phyloP scores from a whole-genome alignment of 1,140 invertebrate species.

The Drosophila nasuta region DNA sequence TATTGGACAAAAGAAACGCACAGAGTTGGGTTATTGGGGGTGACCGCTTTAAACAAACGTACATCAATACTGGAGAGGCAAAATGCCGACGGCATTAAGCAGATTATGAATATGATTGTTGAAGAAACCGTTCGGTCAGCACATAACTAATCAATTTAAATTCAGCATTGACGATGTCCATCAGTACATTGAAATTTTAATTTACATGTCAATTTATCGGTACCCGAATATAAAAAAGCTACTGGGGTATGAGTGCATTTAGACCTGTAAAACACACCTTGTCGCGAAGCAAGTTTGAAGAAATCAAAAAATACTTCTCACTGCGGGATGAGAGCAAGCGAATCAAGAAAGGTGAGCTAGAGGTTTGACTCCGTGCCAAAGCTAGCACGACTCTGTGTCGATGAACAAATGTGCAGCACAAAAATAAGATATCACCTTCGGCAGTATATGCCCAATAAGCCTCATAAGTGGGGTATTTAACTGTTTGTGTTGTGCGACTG shows the following conservation, averaged over 20 bases:
- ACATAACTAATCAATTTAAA: constrained; percentile 34
- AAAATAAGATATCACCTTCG: too few species aligned
- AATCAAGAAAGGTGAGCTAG: constrained; percentile 34
- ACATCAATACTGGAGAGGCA: too few species aligned
- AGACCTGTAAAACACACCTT: constrained; percentile 28
- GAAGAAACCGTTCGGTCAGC: constrained; percentile 31
- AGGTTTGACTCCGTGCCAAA: too few species aligned
- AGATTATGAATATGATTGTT: constrained; percentile 38
- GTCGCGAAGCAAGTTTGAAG: constrained; percentile 25
- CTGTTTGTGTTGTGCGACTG: too few species aligned
- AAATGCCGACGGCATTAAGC: too few species aligned
- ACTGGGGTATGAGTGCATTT: constrained; percentile 42
- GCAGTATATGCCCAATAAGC: too few species aligned
- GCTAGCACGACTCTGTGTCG: too few species aligned
- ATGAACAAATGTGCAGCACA: too few species aligned
- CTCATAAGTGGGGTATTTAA: too few species aligned
- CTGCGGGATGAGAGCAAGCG: constrained; percentile 39
- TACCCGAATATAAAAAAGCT: constrained; percentile 39
- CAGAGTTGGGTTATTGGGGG: too few species aligned
- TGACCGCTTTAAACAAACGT: too few species aligned
- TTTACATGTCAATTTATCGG: constrained; percentile 39
- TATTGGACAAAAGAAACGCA: too few species aligned
- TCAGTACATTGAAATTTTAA: constrained; percentile 41
- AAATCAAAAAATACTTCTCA: constrained; percentile 39
- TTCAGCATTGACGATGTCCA: constrained; percentile 32